Evolutionary conservation across 1,140 invertebrate species (phyloP).

Genomic region (Neelides sp.): DNA sequence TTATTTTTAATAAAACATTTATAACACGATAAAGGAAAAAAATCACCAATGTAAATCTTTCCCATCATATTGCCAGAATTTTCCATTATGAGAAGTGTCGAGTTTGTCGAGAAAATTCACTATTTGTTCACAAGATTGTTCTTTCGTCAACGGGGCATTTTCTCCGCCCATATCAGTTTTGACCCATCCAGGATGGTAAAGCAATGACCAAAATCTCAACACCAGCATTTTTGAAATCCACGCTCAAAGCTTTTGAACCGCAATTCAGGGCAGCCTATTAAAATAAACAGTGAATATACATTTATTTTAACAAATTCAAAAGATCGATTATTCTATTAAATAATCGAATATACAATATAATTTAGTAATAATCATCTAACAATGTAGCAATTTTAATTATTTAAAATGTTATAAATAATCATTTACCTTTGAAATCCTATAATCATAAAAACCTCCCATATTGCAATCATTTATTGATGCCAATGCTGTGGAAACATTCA

Average conservation of each 20-base stretch:
- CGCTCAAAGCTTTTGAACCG: conserved; percentile 50
- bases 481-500: conserved; percentile 69
- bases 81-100: conserved; percentile 53
- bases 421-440: conserved; percentile 54
- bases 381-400: too few species aligned
- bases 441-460: conserved; percentile 63
- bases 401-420: background rate
- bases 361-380: too few species aligned
- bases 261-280: conserved; percentile 49
- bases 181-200: conserved; percentile 82
- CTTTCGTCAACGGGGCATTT: conserved; percentile 58
- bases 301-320: background rate
- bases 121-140: conserved; percentile 50
- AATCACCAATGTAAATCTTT: conserved; percentile 57
- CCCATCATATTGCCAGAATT: conserved; percentile 64
- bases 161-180: conserved; percentile 74
- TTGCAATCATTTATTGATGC: conserved; percentile 62
- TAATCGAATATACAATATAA: background rate
- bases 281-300: background rate
- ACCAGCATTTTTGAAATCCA: conserved; percentile 60
- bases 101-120: conserved; percentile 50
- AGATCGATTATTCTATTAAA: too few species aligned
- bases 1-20: too few species aligned
- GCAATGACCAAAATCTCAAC: conserved; percentile 58
- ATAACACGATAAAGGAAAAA: too few species aligned